These are phyloP conservation scores for Sebastes taczanowskii DNA, from an alignment of 2,797 vertebrate species.

Conservation along the genomic window DNA sequence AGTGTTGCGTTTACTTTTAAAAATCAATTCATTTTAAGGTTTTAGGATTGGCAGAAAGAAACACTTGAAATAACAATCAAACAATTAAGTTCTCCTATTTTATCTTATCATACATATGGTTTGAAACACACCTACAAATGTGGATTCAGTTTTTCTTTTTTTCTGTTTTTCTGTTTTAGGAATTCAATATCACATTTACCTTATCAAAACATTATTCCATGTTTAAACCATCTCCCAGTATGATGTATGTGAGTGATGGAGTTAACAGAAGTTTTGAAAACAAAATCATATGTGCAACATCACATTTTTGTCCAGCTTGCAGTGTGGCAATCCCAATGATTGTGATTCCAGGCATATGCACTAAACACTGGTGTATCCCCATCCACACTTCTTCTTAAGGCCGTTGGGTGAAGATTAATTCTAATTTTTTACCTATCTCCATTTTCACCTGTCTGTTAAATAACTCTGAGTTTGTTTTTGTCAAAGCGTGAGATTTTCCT, in stretches of 20 bases:
- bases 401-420: constrained; percentile 59
- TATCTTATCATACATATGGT: neutral
- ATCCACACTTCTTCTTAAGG: constrained; percentile 26
- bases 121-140: neutral
- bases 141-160: neutral
- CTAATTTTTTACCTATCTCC: constrained; percentile 57
- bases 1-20: neutral
- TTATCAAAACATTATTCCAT: neutral
- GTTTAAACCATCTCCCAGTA: neutral
- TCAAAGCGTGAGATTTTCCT: constrained; percentile 50
- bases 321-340: constrained; percentile 5
- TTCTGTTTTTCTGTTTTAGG: neutral
- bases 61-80: neutral
- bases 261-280: constrained; percentile 24
- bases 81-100: neutral
- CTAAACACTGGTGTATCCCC: constrained; percentile 14
- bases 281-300: neutral
- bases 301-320: constrained; percentile 10
- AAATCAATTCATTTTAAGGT: neutral
- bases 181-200: neutral
- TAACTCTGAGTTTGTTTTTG: constrained; percentile 59
- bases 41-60: neutral
- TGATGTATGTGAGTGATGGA: neutral
- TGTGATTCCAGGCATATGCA: constrained; percentile 50
- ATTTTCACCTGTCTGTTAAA: constrained; percentile 72